Percentiles rank a stretch among this genome's conserved stretches.
Conservation (phyloP, 2,113 vertebrate species). For the Tragelaphus strepsiceros region DNA sequence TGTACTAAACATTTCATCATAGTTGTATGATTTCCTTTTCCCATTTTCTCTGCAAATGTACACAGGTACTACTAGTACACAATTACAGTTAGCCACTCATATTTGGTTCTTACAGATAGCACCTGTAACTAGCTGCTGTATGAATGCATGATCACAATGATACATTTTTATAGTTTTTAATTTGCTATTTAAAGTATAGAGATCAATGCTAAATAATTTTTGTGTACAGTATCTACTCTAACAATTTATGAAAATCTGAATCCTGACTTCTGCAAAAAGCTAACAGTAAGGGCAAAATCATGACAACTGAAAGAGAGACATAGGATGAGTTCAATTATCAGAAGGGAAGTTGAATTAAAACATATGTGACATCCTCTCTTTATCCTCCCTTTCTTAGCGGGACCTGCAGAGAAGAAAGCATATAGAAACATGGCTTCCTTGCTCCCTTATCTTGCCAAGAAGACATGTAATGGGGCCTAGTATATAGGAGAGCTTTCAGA, state of each 20-base stretch:
- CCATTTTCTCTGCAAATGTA: neutral
- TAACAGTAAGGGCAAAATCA: neutral
- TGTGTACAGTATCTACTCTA: neutral
- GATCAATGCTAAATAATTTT: neutral
- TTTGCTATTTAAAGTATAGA: neutral
- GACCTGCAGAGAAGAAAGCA: neutral
- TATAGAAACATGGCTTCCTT: neutral
- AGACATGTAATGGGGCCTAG: neutral
- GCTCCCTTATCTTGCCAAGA: neutral
- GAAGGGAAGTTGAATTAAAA: neutral
- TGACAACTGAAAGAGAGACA: neutral
- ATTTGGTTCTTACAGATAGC: neutral
- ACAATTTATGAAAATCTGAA: neutral
- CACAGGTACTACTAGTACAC: neutral
- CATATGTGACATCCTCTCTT: neutral
- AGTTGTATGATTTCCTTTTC: neutral
- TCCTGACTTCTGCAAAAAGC: neutral
- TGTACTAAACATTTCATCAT: neutral
- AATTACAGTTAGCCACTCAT: neutral
- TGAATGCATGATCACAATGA: neutral
- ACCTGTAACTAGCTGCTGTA: neutral
- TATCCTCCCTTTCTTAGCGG: neutral
- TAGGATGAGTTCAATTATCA: neutral
- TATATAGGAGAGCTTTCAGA: neutral
- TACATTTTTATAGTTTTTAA: slow-evolving; percentile 4